Conservation (phyloP, 2,113 vertebrate species). For the Toxostoma redivivum region DNA sequence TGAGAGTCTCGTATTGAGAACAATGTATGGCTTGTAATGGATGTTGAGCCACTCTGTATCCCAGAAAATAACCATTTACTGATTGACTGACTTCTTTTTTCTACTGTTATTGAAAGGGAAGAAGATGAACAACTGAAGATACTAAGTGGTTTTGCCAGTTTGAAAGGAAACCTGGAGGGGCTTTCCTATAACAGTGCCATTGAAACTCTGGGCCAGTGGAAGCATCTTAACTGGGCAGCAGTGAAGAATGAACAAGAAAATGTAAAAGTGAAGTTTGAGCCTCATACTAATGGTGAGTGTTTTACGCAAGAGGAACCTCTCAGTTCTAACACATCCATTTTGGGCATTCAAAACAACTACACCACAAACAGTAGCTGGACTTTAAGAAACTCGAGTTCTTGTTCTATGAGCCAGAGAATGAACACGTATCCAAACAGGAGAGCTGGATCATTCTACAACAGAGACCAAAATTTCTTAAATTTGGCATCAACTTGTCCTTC, state of each 20-base stretch:
- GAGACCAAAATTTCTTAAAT: constrained; percentile 71
- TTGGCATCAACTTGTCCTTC: constrained; percentile 68
- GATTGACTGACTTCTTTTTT: background rate
- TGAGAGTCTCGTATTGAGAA: background rate
- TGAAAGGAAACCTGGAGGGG: constrained; percentile 72
- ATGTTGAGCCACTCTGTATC: background rate
- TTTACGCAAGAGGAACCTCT: constrained; percentile 71
- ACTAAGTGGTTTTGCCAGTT: constrained; percentile 30
- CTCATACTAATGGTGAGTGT: constrained; percentile 58
- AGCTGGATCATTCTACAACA: constrained; percentile 69
- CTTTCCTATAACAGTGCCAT: constrained; percentile 67
- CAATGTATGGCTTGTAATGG: background rate
- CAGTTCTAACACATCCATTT: constrained; percentile 72
- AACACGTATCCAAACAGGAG: constrained; percentile 64
- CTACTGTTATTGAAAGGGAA: constrained; percentile 50
- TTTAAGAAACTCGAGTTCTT: constrained; percentile 54
- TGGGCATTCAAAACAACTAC: constrained; percentile 69
- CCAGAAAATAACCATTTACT: background rate
- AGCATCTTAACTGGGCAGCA: constrained; percentile 77
- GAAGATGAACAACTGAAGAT: constrained; percentile 67
- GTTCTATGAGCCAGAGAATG: constrained; percentile 60
- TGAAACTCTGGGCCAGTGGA: constrained; percentile 66
- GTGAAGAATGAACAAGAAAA: constrained; percentile 72
- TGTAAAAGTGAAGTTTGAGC: constrained; percentile 72
- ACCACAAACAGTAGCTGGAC: constrained; percentile 67